phyloP scores from a whole-genome alignment of 2,113 vertebrate species.

The Ciconia boyciana region DNA sequence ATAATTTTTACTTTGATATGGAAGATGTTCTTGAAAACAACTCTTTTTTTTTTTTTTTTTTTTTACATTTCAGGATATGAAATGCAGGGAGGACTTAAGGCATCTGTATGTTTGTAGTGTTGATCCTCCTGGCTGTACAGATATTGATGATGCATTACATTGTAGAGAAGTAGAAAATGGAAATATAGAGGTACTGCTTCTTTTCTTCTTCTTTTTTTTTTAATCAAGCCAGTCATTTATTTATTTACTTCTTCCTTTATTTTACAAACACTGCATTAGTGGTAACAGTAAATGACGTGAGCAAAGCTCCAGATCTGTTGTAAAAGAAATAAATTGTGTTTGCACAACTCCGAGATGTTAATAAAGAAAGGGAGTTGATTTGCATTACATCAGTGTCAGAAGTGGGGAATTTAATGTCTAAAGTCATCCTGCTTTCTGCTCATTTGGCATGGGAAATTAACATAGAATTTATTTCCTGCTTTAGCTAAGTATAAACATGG shows the following conservation, averaged over 20 bases:
- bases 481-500: neutral
- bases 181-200: slow-evolving; percentile 83
- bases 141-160: slow-evolving; percentile 96
- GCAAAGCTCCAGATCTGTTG: neutral
- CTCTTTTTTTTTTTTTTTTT: neutral
- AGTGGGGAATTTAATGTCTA: neutral
- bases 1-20: neutral
- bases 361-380: neutral
- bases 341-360: neutral
- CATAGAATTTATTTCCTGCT: neutral
- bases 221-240: neutral
- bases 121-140: slow-evolving; percentile 97
- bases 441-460: neutral
- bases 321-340: neutral
- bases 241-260: neutral
- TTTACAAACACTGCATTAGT: neutral
- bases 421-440: neutral
- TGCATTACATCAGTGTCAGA: neutral
- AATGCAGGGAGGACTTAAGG: slow-evolving; percentile 83
- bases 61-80: slow-evolving; percentile 81
- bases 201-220: neutral
- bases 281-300: neutral
- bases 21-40: neutral
- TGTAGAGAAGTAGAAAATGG: slow-evolving; percentile 86
- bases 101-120: slow-evolving; percentile 91